phyloP scores from a whole-genome alignment of 2,113 vertebrate species.

The Cavia aperea region DNA sequence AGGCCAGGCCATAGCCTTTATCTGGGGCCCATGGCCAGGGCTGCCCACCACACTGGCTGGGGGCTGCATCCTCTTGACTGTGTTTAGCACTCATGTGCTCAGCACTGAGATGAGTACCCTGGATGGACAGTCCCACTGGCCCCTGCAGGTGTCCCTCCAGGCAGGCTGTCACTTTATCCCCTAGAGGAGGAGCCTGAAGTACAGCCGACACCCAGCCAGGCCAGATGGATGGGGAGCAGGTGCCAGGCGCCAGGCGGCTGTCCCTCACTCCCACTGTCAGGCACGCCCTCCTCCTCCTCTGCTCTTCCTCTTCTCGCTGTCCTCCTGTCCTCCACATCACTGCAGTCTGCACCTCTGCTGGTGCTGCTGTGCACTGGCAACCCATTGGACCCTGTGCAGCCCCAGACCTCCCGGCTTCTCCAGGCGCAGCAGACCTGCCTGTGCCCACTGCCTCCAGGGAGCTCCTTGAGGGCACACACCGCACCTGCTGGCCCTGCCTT shows the following conservation, averaged over 20 bases:
- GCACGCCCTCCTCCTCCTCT: too few relatives aligned
- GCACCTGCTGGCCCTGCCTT: accelerated
- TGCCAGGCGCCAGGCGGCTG: not conserved
- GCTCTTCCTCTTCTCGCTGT: too few relatives aligned
- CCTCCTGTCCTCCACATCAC: too few relatives aligned
- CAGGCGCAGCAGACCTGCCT: accelerated
- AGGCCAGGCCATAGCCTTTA: too few relatives aligned
- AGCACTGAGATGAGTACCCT: not conserved
- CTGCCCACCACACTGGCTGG: accelerated
- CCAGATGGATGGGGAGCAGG: not conserved
- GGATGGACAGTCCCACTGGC: not conserved
- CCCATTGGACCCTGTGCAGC: accelerated
- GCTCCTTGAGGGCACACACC: accelerated
- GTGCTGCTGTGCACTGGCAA: not conserved
- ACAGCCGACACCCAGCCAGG: not conserved
- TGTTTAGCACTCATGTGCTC: not conserved
- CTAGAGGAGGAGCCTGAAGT: not conserved
- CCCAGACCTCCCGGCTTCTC: too few relatives aligned
- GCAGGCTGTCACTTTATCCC: not conserved
- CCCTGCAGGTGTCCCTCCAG: not conserved
- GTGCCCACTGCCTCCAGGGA: accelerated
- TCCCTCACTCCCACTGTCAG: not conserved
- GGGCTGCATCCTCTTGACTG: accelerated
- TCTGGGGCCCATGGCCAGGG: not conserved
- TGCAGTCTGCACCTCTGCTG: not conserved